Percentiles rank a stretch among this genome's conserved stretches.
phyloP scores from a whole-genome alignment of 2,888 invertebrate genomes.

The Macaria notata region DNA sequence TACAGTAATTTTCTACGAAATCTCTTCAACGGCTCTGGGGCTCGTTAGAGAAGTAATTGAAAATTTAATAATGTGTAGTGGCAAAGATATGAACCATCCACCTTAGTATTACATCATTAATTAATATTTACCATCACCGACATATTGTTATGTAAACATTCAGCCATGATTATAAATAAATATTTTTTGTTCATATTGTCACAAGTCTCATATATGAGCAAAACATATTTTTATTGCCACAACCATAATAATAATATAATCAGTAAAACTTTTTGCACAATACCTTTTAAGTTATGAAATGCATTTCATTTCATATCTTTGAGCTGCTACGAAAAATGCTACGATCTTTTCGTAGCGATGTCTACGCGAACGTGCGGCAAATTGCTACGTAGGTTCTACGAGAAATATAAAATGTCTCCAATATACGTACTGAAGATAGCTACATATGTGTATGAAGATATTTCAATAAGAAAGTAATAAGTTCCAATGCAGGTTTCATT shows the following conservation, averaged over 20 bases:
- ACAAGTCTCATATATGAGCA: no score
- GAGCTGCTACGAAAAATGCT: constrained; percentile 7
- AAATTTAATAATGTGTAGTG: constrained; percentile 53
- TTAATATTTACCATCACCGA: constrained; percentile 5
- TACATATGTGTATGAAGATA: no score
- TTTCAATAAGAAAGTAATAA: no score
- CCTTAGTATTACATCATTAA: constrained; percentile 21
- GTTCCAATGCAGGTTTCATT: no score
- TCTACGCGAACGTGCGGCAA: constrained; percentile 18
- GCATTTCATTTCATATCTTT: neutral
- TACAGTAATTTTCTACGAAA: neutral
- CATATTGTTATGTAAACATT: no score
- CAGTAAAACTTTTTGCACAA: no score
- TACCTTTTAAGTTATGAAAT: no score
- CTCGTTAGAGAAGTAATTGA: constrained; percentile 44
- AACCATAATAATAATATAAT: no score
- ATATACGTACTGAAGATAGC: neutral
- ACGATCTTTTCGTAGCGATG: constrained; percentile 17
- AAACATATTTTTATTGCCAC: no score
- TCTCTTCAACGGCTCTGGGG: constrained; percentile 18
- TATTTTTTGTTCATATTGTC: no score
- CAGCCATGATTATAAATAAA: no score
- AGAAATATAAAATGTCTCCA: constrained; percentile 8
- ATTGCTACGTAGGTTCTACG: constrained; percentile 15
- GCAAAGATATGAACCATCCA: constrained; percentile 35